Evolutionary conservation across 2,888 invertebrate genomes (phyloP), one percentile per base, ranked within the genome.

Genomic region (Theretra japonica): DNA sequence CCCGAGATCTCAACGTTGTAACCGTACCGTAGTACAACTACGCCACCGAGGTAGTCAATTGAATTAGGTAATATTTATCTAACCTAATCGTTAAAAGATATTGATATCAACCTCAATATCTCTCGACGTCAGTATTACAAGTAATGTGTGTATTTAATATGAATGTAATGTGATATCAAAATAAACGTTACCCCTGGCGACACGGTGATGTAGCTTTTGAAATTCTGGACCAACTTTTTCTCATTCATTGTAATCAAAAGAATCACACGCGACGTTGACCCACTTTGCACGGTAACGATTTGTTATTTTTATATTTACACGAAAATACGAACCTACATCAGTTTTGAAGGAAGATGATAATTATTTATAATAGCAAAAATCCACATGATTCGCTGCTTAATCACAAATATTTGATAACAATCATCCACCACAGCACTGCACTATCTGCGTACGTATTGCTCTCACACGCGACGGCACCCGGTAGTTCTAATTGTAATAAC

Each of bases 171-270:
- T 41, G 48, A 30, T n/a, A n/a, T 33, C 19, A 70, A n/a, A 71
- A 65, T 65, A 73, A 71, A 69, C 70, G 73, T 89, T 85, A 94
- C 94, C 90, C 88, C 82, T 73, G 91, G 86, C 75, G 91, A 88
- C 78, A 91, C 91, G 82, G 92, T 92, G 82, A 95, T 92, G 88
- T 95, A 95, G 84, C 95, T 95, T 87, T 92, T 95, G 86, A 95
- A 95, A 86, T 94, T 95, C 80, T 94, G 92, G 74, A 91, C 91
- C 76, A 94, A 82, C 86, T 93, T 94, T 88, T 93, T 94, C 81
- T 95, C 95, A 86, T 94, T 94, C 95, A 95, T 95, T 90, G 88
- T 94, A 86, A 83, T 84, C 82, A 84, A 84, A 80, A 85, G 81
- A 75, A 78, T 82, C 83, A 81, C 82, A 80, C 84, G 82, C 83